Percentiles rank a stretch among this genome's conserved stretches.
These are phyloP conservation scores for Tachyglossus aculeatus DNA, from an alignment of 2,797 vertebrate species.

Conservation along the genomic window DNA sequence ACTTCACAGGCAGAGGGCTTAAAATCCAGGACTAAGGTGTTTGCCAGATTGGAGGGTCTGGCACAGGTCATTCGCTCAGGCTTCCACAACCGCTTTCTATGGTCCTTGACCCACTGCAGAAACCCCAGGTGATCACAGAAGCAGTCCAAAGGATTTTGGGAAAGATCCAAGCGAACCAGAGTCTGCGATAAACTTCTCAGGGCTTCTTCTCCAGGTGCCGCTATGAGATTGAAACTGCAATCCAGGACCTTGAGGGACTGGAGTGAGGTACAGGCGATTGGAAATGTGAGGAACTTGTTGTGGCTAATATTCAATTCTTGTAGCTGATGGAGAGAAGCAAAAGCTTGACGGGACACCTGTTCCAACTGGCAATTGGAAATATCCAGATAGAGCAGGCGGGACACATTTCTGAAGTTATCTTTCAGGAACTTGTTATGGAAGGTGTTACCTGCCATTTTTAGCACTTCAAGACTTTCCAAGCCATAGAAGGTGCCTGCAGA, in stretches of 20 bases:
- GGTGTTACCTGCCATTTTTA: slow-evolving; percentile 75
- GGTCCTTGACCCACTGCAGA: slow-evolving; percentile 71
- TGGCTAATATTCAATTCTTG: slow-evolving; percentile 70
- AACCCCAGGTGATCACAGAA: slow-evolving; percentile 69
- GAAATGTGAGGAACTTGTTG: slow-evolving; percentile 69
- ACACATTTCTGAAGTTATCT: slow-evolving; percentile 65
- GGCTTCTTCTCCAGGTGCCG: slow-evolving; percentile 29
- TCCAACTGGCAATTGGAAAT: slow-evolving; percentile 71
- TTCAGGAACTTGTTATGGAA: slow-evolving; percentile 63
- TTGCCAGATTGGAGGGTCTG: neutral
- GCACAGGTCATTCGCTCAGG: slow-evolving; percentile 65
- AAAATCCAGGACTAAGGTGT: slow-evolving; percentile 35
- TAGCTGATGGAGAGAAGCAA: slow-evolving; percentile 62
- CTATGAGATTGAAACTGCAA: slow-evolving; percentile 69
- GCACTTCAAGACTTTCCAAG: slow-evolving; percentile 63
- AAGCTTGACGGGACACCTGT: slow-evolving; percentile 48
- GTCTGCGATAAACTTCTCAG: slow-evolving; percentile 50
- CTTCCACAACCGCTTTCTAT: slow-evolving; percentile 57
- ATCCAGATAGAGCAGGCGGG: slow-evolving; percentile 65
- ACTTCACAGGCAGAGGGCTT: slow-evolving; percentile 61
- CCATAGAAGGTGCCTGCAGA: slow-evolving; percentile 69
- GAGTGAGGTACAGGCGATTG: slow-evolving; percentile 35
- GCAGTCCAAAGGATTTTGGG: slow-evolving; percentile 71
- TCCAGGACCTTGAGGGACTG: slow-evolving; percentile 64
- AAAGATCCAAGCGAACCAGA: slow-evolving; percentile 67